A percentile compares a stretch with the other conserved stretches of the same genome.
Evolutionary conservation across 2,113 vertebrate species (phyloP).

Genomic region (Halichoeres trimaculatus): DNA sequence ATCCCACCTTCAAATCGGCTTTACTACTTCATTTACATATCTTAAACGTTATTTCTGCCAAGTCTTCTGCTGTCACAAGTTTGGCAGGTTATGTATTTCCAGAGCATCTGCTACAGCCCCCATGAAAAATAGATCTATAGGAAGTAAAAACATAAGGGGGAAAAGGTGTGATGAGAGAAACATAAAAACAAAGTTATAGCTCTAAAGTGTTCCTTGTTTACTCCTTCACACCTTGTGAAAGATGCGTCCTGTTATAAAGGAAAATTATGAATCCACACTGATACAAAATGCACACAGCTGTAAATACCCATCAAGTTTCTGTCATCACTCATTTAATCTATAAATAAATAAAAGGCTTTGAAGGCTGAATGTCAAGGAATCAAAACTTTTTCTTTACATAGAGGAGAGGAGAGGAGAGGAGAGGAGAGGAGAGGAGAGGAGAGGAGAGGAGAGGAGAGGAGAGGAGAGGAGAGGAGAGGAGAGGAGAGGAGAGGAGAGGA

Average conservation of each 20-base stretch:
- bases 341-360: slow-evolving; percentile 12
- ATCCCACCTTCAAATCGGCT: too few species aligned
- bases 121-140: background rate
- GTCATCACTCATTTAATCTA: slow-evolving; percentile 25
- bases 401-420: slow-evolving; percentile 13
- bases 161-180: background rate
- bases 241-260: slow-evolving; percentile 16
- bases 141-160: background rate
- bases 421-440: background rate
- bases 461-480: background rate
- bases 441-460: slow-evolving; percentile 20
- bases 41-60: too few species aligned
- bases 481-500: slow-evolving; percentile 2
- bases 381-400: slow-evolving; percentile 1
- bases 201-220: background rate
- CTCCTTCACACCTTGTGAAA: slow-evolving; percentile 3
- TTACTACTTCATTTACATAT: too few species aligned
- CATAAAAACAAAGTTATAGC: slow-evolving; percentile 7
- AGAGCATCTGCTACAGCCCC: slow-evolving; percentile 3
- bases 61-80: slow-evolving; percentile 16
- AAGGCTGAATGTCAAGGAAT: slow-evolving; percentile 16
- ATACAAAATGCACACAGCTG: slow-evolving; percentile 3
- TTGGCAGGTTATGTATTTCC: slow-evolving; percentile 10
- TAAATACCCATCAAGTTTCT: slow-evolving; percentile 18
- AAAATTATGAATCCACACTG: slow-evolving; percentile 2